Evolutionary conservation across 2,797 vertebrate genomes (phyloP).

Genomic region (Neoniphon sammara): DNA sequence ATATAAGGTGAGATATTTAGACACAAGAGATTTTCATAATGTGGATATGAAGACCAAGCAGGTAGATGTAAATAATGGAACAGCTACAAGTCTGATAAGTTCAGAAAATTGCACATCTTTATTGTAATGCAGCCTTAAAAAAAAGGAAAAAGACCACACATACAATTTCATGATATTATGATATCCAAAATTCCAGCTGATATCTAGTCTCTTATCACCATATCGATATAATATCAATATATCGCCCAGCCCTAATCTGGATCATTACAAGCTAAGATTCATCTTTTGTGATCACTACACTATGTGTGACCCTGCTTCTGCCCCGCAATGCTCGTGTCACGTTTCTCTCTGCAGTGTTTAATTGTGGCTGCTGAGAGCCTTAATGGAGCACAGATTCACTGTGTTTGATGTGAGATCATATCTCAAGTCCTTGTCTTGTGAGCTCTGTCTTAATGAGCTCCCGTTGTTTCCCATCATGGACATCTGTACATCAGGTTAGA

Average conservation of each 20-base stretch:
- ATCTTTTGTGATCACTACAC: slow-evolving; percentile 5
- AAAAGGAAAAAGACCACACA: no score
- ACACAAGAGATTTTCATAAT: no score
- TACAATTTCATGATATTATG: no score
- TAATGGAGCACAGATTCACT: slow-evolving; percentile 45
- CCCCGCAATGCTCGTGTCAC: background rate
- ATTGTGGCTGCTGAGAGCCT: slow-evolving; percentile 31
- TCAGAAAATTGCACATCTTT: no score
- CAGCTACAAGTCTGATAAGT: no score
- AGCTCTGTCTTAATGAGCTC: slow-evolving; percentile 35
- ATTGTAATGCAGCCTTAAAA: no score
- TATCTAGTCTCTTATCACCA: no score
- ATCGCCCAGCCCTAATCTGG: slow-evolving; percentile 13
- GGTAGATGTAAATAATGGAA: no score
- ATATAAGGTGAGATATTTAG: no score
- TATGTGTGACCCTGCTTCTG: background rate
- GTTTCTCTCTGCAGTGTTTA: slow-evolving; percentile 28
- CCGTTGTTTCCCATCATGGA: slow-evolving; percentile 25
- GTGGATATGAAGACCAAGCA: no score
- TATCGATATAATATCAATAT: slow-evolving; percentile 12
- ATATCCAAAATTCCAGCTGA: no score
- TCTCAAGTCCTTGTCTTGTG: slow-evolving; percentile 40
- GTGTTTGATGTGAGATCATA: slow-evolving; percentile 41
- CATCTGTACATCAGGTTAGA: background rate
- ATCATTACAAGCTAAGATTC: slow-evolving; percentile 17